These are phyloP conservation scores for Pseudomyrmex sp. DNA, from an alignment of 1,140 invertebrate genomes.

Conservation along the genomic window DNA sequence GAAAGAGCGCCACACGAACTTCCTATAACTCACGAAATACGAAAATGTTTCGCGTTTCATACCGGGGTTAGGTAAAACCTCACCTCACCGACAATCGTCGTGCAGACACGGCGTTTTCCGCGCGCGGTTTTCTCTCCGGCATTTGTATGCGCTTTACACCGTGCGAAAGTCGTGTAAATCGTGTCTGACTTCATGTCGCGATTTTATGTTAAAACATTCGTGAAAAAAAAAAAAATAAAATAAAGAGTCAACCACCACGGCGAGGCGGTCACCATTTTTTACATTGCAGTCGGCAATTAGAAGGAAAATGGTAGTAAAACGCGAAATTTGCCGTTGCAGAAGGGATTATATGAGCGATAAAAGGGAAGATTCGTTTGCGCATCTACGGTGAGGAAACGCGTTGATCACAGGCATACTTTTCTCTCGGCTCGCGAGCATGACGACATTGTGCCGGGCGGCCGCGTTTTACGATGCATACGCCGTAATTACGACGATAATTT, in stretches of 20 bases:
- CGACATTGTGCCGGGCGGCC: conserved; percentile 43
- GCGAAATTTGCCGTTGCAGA: not conserved
- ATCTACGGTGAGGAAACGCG: conserved; percentile 14
- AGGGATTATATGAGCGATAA: conserved; percentile 20
- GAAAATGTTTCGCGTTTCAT: conserved; percentile 58
- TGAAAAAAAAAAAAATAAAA: no score
- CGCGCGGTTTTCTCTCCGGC: not conserved
- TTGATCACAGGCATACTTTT: conserved; percentile 49
- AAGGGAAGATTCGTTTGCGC: conserved; percentile 35
- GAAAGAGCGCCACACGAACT: conserved; percentile 50
- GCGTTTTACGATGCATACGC: conserved; percentile 71
- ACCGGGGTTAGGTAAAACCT: not conserved
- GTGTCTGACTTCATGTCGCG: not conserved
- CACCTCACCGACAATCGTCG: conserved; percentile 29
- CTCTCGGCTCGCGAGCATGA: conserved; percentile 13
- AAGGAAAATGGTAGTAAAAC: conserved; percentile 10
- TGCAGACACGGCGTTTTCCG: not conserved
- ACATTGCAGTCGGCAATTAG: conserved; percentile 15
- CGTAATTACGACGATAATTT: conserved; percentile 83
- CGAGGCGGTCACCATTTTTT: not conserved
- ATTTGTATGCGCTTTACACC: not conserved
- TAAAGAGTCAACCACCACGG: no score
- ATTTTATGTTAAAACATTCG: not conserved
- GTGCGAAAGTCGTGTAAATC: conserved; percentile 1
- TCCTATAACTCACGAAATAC: conserved; percentile 60